A percentile compares a stretch with the other conserved stretches of the same genome.
Conservation (phyloP, 2,797 vertebrate species). For the Argentina silus region DNA sequence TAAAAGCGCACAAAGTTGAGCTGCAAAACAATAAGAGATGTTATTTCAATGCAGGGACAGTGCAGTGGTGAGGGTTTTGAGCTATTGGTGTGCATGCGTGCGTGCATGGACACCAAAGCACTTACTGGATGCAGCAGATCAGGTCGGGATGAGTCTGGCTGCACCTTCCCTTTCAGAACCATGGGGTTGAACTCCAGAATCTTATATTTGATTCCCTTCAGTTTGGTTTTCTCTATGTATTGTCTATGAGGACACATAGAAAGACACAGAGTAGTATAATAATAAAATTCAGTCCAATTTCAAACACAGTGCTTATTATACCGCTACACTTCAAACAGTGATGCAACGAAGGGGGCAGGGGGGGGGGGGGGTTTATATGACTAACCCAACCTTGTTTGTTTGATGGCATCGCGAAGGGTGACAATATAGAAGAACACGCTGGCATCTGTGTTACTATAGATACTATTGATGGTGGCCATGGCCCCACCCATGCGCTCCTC, state of each 20-base stretch:
- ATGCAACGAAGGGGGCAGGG: not conserved
- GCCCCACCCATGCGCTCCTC: slow-evolving; percentile 87
- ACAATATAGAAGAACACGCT: slow-evolving; percentile 91
- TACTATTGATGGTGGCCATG: slow-evolving; percentile 92
- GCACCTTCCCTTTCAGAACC: slow-evolving; percentile 91
- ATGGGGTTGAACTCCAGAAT: slow-evolving; percentile 94
- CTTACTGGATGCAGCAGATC: slow-evolving; percentile 96
- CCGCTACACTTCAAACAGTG: not conserved
- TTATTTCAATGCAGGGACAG: not conserved
- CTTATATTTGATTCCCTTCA: slow-evolving; percentile 89
- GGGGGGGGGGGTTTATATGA: not conserved
- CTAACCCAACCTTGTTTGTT: slow-evolving; percentile 78
- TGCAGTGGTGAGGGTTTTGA: not conserved
- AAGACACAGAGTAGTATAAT: not conserved
- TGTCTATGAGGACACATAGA: slow-evolving; percentile 70
- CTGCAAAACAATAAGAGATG: slow-evolving; percentile 68
- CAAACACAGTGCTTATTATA: not conserved
- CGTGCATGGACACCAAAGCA: slow-evolving; percentile 29
- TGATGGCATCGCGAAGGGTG: slow-evolving; percentile 84
- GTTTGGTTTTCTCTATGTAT: slow-evolving; percentile 90
- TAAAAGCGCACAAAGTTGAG: slow-evolving; percentile 97
- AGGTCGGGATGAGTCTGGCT: slow-evolving; percentile 88
- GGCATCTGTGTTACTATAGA: slow-evolving; percentile 88
- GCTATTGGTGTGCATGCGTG: too few species aligned
- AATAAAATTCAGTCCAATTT: not conserved